Conservation (phyloP, 2,113 vertebrate species). For the Etheostoma spectabile region DNA sequence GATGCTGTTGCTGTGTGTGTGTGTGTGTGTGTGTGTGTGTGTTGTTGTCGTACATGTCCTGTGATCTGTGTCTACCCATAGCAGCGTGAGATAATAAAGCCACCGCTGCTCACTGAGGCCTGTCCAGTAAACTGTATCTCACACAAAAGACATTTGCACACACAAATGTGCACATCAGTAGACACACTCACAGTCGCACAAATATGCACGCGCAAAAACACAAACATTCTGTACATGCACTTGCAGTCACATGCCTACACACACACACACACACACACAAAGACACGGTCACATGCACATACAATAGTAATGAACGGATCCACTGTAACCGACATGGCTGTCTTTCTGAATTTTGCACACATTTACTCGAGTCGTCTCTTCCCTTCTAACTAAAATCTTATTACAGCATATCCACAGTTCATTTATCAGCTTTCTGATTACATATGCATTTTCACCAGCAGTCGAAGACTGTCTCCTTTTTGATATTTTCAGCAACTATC, state of each 20-base stretch:
- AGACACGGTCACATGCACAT: conserved; percentile 1
- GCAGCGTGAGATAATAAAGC: conserved; percentile 67
- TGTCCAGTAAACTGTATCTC: conserved; percentile 64
- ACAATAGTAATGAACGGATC: conserved; percentile 27
- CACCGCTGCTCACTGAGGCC: conserved; percentile 67
- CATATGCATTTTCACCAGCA: background rate
- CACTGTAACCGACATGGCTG: conserved; percentile 25
- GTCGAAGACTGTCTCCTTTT: background rate
- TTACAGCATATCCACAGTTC: background rate
- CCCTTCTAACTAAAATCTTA: background rate
- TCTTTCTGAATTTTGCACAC: conserved; percentile 26
- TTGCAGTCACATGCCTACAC: conserved; percentile 2
- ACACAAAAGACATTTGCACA: conserved; percentile 3
- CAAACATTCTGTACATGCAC: background rate
- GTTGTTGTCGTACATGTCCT: conserved; percentile 30
- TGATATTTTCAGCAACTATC: background rate
- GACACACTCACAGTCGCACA: conserved; percentile 4
- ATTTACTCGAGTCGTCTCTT: conserved; percentile 4
- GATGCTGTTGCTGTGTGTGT: conserved; percentile 7
- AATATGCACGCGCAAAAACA: conserved; percentile 22
- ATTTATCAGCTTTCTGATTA: background rate
- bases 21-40: conserved; percentile 12
- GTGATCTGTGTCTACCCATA: conserved; percentile 62
- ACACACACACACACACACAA: background rate
- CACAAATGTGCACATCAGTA: conserved; percentile 8